Percentiles rank a stretch among this genome's conserved stretches.
Conservation (phyloP, 2,113 vertebrate genomes). For the Atlantisia rogersi region DNA sequence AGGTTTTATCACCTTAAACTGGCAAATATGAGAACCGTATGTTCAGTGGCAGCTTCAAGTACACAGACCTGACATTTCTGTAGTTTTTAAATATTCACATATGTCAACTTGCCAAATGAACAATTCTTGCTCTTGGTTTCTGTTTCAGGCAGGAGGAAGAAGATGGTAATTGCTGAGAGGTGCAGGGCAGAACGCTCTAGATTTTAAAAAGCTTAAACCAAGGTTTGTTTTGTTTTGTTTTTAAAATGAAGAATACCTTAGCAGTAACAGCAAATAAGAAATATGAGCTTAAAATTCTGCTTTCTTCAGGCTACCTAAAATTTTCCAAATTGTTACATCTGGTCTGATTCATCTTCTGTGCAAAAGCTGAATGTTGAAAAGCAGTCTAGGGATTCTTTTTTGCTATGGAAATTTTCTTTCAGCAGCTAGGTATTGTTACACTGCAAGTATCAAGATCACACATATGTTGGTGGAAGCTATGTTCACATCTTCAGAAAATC, state of each 20-base stretch:
- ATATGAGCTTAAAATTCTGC: background rate
- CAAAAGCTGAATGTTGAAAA: background rate
- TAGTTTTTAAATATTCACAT: background rate
- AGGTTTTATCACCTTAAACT: background rate
- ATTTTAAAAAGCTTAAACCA: background rate
- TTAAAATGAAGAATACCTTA: background rate
- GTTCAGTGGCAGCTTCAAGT: background rate
- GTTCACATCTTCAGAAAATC: background rate
- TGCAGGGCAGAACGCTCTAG: background rate
- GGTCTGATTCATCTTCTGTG: background rate
- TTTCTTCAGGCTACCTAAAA: background rate
- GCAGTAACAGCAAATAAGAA: background rate
- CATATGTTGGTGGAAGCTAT: background rate
- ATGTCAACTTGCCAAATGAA: background rate
- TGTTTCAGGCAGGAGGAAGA: background rate
- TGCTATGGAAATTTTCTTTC: background rate
- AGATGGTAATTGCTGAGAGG: background rate
- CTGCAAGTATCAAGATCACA: background rate
- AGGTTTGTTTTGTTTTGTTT: background rate
- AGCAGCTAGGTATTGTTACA: background rate
- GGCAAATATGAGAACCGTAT: slow-evolving; percentile 8
- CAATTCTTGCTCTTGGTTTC: background rate
- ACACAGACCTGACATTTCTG: background rate
- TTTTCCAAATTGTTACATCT: background rate
- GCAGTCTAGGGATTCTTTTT: background rate